These are phyloP conservation scores for Microtus oregoni DNA, from an alignment of 2,113 vertebrate species.

Conservation along the genomic window DNA sequence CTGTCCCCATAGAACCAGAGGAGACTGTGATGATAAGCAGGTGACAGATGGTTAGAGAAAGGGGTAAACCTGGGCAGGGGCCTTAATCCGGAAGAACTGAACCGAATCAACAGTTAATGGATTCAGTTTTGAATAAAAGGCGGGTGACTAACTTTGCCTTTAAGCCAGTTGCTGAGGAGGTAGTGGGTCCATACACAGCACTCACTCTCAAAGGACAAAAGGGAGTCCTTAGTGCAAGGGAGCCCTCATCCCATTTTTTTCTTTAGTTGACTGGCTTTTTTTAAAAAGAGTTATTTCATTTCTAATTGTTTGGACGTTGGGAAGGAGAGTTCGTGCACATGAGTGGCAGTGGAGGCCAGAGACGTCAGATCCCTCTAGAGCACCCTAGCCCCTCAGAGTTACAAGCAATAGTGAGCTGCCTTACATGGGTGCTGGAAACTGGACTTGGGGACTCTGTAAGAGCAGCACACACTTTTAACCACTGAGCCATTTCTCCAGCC, in stretches of 20 bases:
- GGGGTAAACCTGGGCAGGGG: background rate
- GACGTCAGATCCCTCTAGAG: background rate
- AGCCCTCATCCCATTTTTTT: background rate
- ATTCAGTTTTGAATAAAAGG: slow-evolving; percentile 26
- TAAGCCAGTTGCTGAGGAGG: background rate
- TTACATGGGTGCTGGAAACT: background rate
- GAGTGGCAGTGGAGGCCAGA: background rate
- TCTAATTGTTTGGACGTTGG: no score
- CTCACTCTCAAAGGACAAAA: background rate
- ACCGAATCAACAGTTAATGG: slow-evolving; percentile 30
- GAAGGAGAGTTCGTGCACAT: background rate
- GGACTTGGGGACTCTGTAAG: background rate
- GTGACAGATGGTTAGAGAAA: background rate
- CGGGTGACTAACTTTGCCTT: background rate
- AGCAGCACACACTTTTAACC: fast-evolving
- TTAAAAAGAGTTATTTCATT: background rate
- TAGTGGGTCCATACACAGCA: background rate
- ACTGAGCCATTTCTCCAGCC: background rate
- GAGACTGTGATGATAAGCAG: background rate
- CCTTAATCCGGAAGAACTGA: slow-evolving; percentile 3
- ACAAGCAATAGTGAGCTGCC: background rate
- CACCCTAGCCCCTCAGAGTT: background rate
- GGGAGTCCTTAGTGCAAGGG: background rate
- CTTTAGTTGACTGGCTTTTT: background rate
- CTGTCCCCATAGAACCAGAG: background rate